A percentile compares a stretch with the other conserved stretches of the same genome.
Evolutionary conservation across 1,140 invertebrate genomes (phyloP).

Genomic region (Diuraphis noxia): DNA sequence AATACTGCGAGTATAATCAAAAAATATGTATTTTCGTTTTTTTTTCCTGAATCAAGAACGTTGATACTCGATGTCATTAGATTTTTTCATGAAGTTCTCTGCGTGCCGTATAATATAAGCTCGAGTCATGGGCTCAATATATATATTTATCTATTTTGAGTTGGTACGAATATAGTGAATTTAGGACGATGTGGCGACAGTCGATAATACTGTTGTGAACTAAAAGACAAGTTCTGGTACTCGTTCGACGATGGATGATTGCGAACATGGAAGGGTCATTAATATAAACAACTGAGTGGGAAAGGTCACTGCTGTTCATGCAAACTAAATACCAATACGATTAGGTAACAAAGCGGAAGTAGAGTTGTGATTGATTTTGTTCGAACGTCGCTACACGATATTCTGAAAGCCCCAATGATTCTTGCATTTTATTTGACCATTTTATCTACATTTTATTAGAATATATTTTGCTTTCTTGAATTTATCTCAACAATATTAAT

Average conservation of each 20-base stretch:
- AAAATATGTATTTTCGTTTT: no score
- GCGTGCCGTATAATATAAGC: not conserved
- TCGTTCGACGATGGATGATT: not conserved
- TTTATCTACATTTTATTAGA: no score
- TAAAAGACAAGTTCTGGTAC: not conserved
- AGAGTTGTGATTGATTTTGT: not conserved
- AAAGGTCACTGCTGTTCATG: not conserved
- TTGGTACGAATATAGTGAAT: not conserved
- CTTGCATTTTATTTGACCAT: no score
- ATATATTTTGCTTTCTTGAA: no score
- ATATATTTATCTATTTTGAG: not conserved
- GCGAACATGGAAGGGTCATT: not conserved
- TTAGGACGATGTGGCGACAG: no score
- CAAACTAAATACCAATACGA: not conserved
- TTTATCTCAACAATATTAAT: no score
- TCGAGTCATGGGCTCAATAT: not conserved
- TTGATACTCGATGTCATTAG: not conserved
- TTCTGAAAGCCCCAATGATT: no score
- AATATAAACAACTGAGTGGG: not conserved
- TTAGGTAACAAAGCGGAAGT: not conserved
- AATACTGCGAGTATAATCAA: no score
- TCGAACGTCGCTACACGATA: not conserved
- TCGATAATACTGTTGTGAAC: not conserved
- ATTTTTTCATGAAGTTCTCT: not conserved
- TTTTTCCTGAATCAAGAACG: not conserved